Evolutionary conservation across 1,140 invertebrate genomes (phyloP), one percentile per base, ranked within the genome.

Genomic region (Diachasmimorpha longicaudata): DNA sequence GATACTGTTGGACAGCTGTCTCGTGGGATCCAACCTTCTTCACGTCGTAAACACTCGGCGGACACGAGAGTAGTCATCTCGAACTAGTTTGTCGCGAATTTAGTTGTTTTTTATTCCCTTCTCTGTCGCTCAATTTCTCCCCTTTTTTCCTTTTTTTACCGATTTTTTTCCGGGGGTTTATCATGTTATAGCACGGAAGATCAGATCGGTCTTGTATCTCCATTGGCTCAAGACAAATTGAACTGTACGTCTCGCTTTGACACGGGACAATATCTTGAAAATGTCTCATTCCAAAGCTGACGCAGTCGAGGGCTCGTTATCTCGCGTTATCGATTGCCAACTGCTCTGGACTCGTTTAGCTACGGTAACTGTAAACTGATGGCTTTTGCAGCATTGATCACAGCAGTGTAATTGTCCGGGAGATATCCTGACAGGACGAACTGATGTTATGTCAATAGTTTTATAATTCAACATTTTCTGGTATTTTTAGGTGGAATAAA

Each of bases 321-420:
- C 83, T 81, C 63, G 72, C 74, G 82, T 79, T 85, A 85, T 85
- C 84, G 81, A 85, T 85, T 63, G 23, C 58, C 58, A 63, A 63
- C 58, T 63, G 23, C 58, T 10, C 23, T 25, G 23, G 23, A 13
- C 58, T 63, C 80, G 82, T 81, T 81, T 79, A 79, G 77, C 80
- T 78, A 70, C 78, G 68, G 75, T 85, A 84, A 85, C 85, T 84
- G 84, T 86, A 85, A 85, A 83, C 81, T 81, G 81, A 85, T 85
- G 80, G 82, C 82, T 84, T 76, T 79, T 81, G 72, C 76, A 81
- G 80, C 80, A 63, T 82, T 81, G 80, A 85, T 86, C 83, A 82
- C 80, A 72, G 58, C 74, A 67, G 25, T 75, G 70, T 78, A 79
- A 81, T 79, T 66, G 82, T 81, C 81, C 70, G 31, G 21, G 78